A percentile compares a stretch with the other conserved stretches of the same genome.
phyloP scores from a whole-genome alignment of 2,113 vertebrate genomes.

The Hyla sarda region DNA sequence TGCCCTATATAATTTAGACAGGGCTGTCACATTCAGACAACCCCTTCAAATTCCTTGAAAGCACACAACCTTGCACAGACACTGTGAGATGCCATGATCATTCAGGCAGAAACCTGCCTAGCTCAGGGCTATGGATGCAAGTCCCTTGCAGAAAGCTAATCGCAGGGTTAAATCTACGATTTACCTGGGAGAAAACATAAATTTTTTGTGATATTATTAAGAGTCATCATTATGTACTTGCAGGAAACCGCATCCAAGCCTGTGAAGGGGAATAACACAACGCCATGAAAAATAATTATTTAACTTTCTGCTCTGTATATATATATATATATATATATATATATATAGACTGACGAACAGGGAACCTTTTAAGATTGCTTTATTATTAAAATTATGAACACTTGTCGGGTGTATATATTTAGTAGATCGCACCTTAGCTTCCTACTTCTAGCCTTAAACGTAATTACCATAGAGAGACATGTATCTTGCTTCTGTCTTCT shows the following conservation, averaged over 20 bases:
- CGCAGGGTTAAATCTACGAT: constrained; percentile 13
- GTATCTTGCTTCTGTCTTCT: too few relatives aligned
- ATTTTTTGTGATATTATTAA: constrained; percentile 46
- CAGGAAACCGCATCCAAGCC: constrained; percentile 57
- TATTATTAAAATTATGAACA: too few relatives aligned
- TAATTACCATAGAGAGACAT: too few relatives aligned
- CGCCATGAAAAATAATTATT: constrained; percentile 62
- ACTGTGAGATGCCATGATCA: not conserved
- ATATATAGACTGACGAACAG: too few relatives aligned
- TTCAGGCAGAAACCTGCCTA: not conserved
- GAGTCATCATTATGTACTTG: constrained; percentile 57
- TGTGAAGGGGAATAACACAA: constrained; percentile 57
- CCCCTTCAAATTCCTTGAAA: too few relatives aligned
- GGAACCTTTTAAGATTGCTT: too few relatives aligned
- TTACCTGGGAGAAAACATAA: constrained; percentile 43
- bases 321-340: too few relatives aligned
- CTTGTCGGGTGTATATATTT: too few relatives aligned
- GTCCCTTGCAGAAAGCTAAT: too few relatives aligned
- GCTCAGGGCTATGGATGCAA: not conserved
- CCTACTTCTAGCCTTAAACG: too few relatives aligned
- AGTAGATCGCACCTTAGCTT: too few relatives aligned
- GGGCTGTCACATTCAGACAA: constrained; percentile 65
- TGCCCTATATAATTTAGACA: too few relatives aligned
- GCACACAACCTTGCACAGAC: not conserved
- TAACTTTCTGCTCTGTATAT: constrained; percentile 55